Base-by-base conservation (phyloP, 2,113 vertebrate genomes). In the Struthio camelus region DNA sequence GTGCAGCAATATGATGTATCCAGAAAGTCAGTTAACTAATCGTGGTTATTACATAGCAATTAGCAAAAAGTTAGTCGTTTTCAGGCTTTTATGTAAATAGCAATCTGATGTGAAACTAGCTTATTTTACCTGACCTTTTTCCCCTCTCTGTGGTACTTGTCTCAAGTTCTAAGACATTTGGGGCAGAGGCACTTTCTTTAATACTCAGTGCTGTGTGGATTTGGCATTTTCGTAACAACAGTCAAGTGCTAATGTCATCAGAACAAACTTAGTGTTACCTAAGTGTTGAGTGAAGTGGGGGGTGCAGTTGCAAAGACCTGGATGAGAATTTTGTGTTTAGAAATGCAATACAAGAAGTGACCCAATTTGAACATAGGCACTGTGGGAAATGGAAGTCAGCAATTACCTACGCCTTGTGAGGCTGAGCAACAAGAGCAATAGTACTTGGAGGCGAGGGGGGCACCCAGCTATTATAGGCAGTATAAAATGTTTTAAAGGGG, bases 1-100 rank as follows among this genome's bases (percentile, higher is more conserved):
- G 9, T 88, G 62, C 36, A 91, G 54, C 36, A 42, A 4, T 25
- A 6, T 15, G 27, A 23, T 32, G 10, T 5, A 53, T 34, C 10
- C 27, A 59, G 44, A 11, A 46, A 80, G 22, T 42, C 0, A 0
- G 9, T 54, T 75, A n/a, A 32, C 14, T 75, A 51, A 28, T 11
- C 44, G 0, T 56, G 40, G 32, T 38, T 27, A 1, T 27, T 19
- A 28, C 44, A 0, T 0, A 72, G 59, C 44, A 58, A 20, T 50
- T 22, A 36, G 32, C n/a, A 42, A 28, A 6, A 2, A 0, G 0
- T 36, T 13, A 22, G 11, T n/a, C 54, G 16, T 56, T 62, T 59
- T 56, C 71, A 64, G 30, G 10, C 46, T 38, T 70, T 78, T 24
- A 30, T 25, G 15, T 89, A 66, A 94, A 34, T n/a, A 38, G 30